These are phyloP conservation scores for Cotesia typhae DNA, from an alignment of 1,140 invertebrate species.

Conservation along the genomic window DNA sequence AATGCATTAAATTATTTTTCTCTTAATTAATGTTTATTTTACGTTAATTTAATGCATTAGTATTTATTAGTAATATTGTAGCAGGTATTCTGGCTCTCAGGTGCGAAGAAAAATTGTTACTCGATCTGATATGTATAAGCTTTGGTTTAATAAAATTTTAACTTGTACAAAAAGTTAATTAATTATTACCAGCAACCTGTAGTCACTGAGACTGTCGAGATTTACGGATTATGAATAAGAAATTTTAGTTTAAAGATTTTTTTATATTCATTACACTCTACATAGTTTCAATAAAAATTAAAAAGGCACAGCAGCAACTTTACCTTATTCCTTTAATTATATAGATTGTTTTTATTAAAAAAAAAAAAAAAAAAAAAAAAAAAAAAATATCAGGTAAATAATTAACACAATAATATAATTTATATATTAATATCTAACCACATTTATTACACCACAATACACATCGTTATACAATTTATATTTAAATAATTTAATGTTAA, in stretches of 20 bases:
- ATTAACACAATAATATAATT: constrained; percentile 15
- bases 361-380: background rate
- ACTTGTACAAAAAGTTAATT: constrained; percentile 49
- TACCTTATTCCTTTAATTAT: too few species aligned
- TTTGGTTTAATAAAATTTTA: constrained; percentile 64
- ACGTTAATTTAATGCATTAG: background rate
- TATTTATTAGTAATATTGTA: constrained; percentile 16
- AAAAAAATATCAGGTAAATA: constrained; percentile 18
- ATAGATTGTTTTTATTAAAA: too few species aligned
- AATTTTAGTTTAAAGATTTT: too few species aligned
- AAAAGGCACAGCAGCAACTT: too few species aligned
- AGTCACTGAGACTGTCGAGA: too few species aligned
- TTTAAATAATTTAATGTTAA: constrained; percentile 55
- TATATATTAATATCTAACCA: constrained; percentile 57
- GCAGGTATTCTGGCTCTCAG: constrained; percentile 55
- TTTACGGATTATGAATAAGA: too few species aligned
- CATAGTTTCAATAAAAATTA: too few species aligned
- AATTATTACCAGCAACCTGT: background rate
- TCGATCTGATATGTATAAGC: constrained; percentile 55
- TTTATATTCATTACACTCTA: too few species aligned
- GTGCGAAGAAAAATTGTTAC: constrained; percentile 57
- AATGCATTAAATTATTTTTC: too few species aligned
- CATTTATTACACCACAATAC: constrained; percentile 66
- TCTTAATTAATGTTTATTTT: background rate
- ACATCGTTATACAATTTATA: constrained; percentile 64